A percentile compares a stretch with the other conserved stretches of the same genome.
These are phyloP conservation scores for Pavo muticus DNA, from an alignment of 2,113 vertebrate genomes.

Conservation along the genomic window DNA sequence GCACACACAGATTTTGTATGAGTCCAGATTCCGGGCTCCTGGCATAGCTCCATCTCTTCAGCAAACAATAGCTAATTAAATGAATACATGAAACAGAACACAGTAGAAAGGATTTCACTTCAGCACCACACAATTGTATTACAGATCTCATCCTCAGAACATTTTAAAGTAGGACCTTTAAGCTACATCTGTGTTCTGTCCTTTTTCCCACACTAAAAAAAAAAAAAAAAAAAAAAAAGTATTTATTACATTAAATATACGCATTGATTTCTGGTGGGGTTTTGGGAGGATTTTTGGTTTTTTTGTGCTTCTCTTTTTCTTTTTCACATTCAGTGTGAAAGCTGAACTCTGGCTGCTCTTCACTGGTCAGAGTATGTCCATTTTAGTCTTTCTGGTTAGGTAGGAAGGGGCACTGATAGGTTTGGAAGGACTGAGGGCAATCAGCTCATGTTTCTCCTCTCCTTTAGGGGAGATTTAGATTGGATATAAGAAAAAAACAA, in stretches of 20 bases:
- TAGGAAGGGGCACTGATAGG: background rate
- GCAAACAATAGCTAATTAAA: slow-evolving; percentile 26
- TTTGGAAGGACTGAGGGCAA: background rate
- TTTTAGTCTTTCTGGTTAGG: background rate
- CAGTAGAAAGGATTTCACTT: slow-evolving; percentile 3
- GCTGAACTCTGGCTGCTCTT: background rate
- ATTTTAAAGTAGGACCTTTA: background rate
- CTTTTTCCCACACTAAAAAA: background rate
- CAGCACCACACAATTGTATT: background rate
- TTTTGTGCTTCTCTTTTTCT: fast-evolving
- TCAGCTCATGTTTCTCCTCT: background rate
- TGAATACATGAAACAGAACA: slow-evolving; percentile 32
- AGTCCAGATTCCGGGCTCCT: background rate
- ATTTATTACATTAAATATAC: background rate
- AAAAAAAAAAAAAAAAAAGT: background rate
- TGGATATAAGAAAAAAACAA: too few species aligned
- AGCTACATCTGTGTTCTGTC: background rate
- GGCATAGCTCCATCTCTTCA: background rate
- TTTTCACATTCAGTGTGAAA: background rate
- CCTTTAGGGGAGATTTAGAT: too few species aligned
- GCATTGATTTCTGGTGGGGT: background rate
- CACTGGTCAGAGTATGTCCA: background rate
- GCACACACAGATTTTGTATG: background rate
- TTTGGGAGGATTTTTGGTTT: background rate
- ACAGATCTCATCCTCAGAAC: background rate